Conservation (phyloP, 2,797 vertebrate species). For the Rhodeus uyekii region DNA sequence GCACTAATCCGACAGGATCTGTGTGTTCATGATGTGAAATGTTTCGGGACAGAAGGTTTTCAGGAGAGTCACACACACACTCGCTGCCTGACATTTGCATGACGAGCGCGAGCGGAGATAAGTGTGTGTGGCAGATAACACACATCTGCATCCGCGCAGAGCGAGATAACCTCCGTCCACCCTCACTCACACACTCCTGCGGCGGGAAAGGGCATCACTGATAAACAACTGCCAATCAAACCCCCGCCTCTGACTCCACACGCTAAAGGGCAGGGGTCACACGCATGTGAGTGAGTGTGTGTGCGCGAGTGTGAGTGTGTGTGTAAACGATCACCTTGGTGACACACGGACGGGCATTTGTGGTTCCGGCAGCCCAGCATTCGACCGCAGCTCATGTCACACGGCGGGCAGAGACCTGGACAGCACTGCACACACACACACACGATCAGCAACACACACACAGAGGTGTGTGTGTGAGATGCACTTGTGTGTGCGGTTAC, state of each 20-base stretch:
- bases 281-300: no score
- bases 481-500: neutral
- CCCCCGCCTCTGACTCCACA: no score
- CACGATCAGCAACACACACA: constrained; percentile 11
- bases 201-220: no score
- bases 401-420: constrained; percentile 91
- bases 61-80: constrained; percentile 11
- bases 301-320: constrained; percentile 1
- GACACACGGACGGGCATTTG: constrained; percentile 93
- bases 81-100: constrained; percentile 47
- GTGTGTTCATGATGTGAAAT: no score
- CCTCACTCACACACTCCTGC: no score
- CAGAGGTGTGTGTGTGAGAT: neutral
- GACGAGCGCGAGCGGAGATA: neutral
- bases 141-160: no score
- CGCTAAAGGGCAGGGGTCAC: no score
- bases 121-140: neutral
- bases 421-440: constrained; percentile 81
- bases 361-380: constrained; percentile 93
- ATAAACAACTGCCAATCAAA: no score
- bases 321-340: constrained; percentile 83
- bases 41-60: no score
- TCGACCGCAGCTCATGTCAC: constrained; percentile 90
- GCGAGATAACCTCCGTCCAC: no score
- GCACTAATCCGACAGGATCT: neutral